A percentile compares a stretch with the other conserved stretches of the same genome.
phyloP scores from a whole-genome alignment of 2,113 vertebrate genomes.

The Eudorcas thomsonii region DNA sequence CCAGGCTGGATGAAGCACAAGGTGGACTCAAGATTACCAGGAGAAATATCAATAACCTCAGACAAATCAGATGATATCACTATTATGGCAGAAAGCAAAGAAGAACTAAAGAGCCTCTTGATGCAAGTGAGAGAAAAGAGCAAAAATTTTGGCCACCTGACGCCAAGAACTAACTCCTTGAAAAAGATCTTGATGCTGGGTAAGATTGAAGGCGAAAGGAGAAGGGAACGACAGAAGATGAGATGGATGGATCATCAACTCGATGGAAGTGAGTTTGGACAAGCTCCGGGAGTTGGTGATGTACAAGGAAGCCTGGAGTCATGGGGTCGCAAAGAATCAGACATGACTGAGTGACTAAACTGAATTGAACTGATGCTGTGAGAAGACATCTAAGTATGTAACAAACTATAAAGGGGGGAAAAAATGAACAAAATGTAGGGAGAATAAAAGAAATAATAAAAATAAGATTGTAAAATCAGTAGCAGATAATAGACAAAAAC shows the following conservation, averaged over 20 bases:
- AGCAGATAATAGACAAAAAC: neutral
- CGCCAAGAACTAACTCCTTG: too few species aligned
- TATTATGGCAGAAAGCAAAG: neutral
- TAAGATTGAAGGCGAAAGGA: neutral
- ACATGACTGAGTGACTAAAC: neutral
- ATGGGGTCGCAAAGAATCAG: neutral
- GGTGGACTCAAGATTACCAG: neutral
- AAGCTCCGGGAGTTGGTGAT: neutral
- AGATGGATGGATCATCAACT: neutral
- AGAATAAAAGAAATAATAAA: neutral
- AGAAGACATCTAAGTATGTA: neutral
- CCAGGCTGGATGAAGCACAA: neutral
- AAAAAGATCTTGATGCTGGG: too few species aligned
- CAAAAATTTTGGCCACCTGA: too few species aligned
- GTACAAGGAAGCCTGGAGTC: neutral
- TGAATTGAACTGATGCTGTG: neutral
- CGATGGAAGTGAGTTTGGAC: fast-evolving
- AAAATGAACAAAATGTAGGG: neutral
- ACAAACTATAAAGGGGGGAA: neutral
- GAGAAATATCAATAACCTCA: neutral
- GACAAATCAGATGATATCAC: neutral
- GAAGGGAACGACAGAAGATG: neutral
- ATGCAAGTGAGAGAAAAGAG: neutral
- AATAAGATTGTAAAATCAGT: neutral
- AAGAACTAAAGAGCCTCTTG: neutral